A percentile compares a stretch with the other conserved stretches of the same genome.
Conservation (phyloP, 1,140 invertebrate species). For the Drosophila micromelanica region DNA sequence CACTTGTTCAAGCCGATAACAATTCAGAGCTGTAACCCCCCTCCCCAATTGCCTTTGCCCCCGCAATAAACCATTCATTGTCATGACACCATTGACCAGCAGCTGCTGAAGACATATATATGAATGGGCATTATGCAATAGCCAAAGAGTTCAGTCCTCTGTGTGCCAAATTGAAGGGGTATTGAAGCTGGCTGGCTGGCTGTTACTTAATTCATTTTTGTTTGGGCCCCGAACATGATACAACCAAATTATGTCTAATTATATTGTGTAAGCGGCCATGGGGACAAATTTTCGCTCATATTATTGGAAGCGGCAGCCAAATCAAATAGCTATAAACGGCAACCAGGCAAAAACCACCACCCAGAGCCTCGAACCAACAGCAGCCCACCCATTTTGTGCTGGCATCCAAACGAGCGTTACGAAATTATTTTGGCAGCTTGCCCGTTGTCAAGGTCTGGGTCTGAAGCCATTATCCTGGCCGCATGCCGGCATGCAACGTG, state of each 20-base stretch:
- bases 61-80: too few relatives aligned
- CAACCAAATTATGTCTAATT: slow-evolving; percentile 61
- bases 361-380: too few relatives aligned
- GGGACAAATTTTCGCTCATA: not conserved
- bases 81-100: slow-evolving; percentile 29
- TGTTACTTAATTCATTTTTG: not conserved
- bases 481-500: slow-evolving; percentile 20
- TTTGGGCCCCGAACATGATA: slow-evolving; percentile 3
- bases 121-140: slow-evolving; percentile 37
- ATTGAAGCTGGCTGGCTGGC: not conserved
- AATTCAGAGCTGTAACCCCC: not conserved
- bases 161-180: not conserved
- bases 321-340: slow-evolving; percentile 21
- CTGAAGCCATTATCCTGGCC: slow-evolving; percentile 23
- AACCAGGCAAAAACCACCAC: not conserved
- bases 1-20: slow-evolving; percentile 21
- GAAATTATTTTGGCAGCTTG: slow-evolving; percentile 72
- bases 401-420: slow-evolving; percentile 60
- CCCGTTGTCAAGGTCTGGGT: slow-evolving; percentile 47
- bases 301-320: not conserved
- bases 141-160: not conserved
- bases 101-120: slow-evolving; percentile 19
- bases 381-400: not conserved
- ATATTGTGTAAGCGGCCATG: slow-evolving; percentile 13
- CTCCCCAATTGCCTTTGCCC: too few relatives aligned